Base-by-base conservation (phyloP, 2,797 vertebrate genomes). In the Avahi laniger region DNA sequence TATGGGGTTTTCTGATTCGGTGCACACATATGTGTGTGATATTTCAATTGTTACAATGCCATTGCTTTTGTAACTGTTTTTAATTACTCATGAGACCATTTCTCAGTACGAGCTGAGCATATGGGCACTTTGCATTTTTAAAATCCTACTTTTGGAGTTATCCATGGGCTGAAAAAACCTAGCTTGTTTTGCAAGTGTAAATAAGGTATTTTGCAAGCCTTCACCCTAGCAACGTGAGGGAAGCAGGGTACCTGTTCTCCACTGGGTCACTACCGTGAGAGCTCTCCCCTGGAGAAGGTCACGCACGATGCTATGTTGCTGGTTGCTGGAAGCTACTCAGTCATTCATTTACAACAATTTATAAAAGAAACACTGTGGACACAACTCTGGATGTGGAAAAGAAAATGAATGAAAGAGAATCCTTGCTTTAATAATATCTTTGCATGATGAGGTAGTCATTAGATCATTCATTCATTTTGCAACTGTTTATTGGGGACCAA, bases 51-150 rank as follows among this genome's bases (percentile, higher is more conserved):
- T 96, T 94, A 87, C 93, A 97, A 97, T 79, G 89, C 90, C 89
- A 96, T 50, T 94, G 95, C 94, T 86, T 96, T 92, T 89, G 79
- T 95, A 96, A 97, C 95, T 93, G 93, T 80, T 97, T 94, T 95
- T 97, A 98, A 97, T 97, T 96, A 97, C 97, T 95, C 96, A 7
- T 46, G 95, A 97, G 96, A 97, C 95, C 48, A 84, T 92, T 96
- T 96, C 94, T 96, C 96, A 63, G 81, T 89, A 59, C 4, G 15
- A 94, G 80, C 70, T 57, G 82, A 97, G 89, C 96, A 97, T 94
- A 95, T 97, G 97, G 91, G 96, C 79, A 90, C 79, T 97, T 95
- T 78, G 95, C 96, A 95, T 94, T 94, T 95, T 96, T 72, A 48
- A 97, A 97, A 95, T 95, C 41, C 73, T 87, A 48, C 82, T 96